Evolutionary conservation across 35 echinoderm and acorn worm genomes (phyloP), one percentile per base, ranked within the genome.

Genomic region (Ophioderma brevispina): DNA sequence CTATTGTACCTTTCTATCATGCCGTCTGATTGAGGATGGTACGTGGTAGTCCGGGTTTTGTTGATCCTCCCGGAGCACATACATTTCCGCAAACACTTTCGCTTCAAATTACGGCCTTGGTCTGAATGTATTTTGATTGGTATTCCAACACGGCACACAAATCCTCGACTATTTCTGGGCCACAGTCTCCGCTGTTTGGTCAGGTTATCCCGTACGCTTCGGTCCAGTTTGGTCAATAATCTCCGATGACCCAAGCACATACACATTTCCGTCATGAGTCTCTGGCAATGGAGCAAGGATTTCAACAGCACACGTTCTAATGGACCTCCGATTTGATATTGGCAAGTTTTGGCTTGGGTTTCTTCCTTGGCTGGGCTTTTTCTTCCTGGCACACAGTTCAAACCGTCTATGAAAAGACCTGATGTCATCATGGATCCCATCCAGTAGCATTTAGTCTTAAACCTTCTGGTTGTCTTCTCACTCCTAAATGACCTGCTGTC

Each of bases 61-160:
- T 41, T 31, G 0, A 38, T 70, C 4, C 80, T 1, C 80, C 78
- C 8, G 82, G 46, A 90, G 36, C 37, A 82, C 23, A 36, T 79
- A 90, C 41, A 90, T 56, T 31, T 81, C 88, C 0, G 39, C 0
- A 75, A 90, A 52, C 0, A 90, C 78, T 11, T 30, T 43, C 1
- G 78, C 35, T 59, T 90, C 88, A 38, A 90, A 90, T 90, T 90
- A 31, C 78, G 31, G 32, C 88, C 88, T 59, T 90, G 88, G 32
- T 90, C 88, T n/a, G 78, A 70, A 32, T 90, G 88, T 63, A 90
- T 4, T 39, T 90, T 41, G 23, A n/a, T 39, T 30, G 88, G 88
- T 28, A 82, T 49, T 17, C 88, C 88, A 39, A 64, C 81, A 21
- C 79, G 41, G 39, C 55, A 64, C 18, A 90, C 78, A 79, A 90